Base-by-base conservation (phyloP, 2,113 vertebrate species). In the Zosterops pallidus region DNA sequence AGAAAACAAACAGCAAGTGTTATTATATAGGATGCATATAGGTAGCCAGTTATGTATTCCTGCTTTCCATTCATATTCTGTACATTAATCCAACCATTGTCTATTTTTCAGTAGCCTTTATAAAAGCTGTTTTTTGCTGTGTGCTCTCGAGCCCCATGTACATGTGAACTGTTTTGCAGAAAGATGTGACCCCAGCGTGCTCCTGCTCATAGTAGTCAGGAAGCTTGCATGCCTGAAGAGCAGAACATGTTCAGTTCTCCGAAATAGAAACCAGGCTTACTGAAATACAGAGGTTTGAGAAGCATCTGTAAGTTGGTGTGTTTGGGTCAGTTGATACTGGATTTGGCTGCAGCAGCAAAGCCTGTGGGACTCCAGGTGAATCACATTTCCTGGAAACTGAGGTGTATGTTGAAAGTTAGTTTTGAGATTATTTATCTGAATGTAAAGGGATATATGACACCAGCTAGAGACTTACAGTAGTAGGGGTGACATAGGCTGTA, bases 341-440 rank as follows among this genome's bases (percentile, higher is more conserved):
- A 47, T 91, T 94, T 95, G 93, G 50, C 86, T 90, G 90, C 62
- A 8, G 6, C 25, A 69, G 79, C 62, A 83, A 82, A 94, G 50
- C 90, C 67, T 4, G 1, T 87, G 91, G 67, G 89, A 90, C 68
- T 89, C 50, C 81, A 94, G 89, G 87, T 96, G 93, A 96, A 90
- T 91, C 55, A 29, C 69, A 42, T 94, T 97, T 96, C 93, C 44
- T 95, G 63, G 63, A 95, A 90, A 62, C 67, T 71, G 68, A 95
- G 42, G 86, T 91, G 24, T 74, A 35, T 92, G 84, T 95, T 96
- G 89, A 94, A 96, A 96, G 93, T 95, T 96, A 95, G 82, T 92
- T 95, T 95, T 95, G 67, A 95, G 84, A 71, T 97, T 95, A 82
- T 95, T 97, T 96, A 76, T 91, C 60, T 93, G 78, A 93, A 91